phyloP scores from a whole-genome alignment of 2,113 vertebrate species.

The Periophthalmodon schlosseri region DNA sequence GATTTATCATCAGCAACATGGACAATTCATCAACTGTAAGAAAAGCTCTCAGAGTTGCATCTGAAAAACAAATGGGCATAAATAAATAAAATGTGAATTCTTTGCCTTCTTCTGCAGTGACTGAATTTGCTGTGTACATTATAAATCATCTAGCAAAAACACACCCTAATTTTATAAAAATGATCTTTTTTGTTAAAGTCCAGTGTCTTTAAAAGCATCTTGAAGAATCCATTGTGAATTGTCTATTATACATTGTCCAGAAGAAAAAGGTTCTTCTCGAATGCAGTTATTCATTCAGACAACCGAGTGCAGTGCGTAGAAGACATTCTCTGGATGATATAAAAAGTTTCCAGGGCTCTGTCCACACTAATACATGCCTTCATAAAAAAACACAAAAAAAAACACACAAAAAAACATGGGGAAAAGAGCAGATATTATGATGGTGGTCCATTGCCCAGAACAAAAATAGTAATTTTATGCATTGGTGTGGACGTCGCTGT shows the following conservation, averaged over 20 bases:
- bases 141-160: constrained; percentile 71
- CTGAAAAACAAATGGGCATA: constrained; percentile 54
- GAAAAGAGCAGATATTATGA: not conserved
- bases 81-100: constrained; percentile 67
- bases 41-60: constrained; percentile 53
- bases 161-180: constrained; percentile 66
- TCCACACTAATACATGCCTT: constrained; percentile 1
- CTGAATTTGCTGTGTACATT: constrained; percentile 63
- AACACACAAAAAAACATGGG: not conserved
- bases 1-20: constrained; percentile 68
- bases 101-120: constrained; percentile 56
- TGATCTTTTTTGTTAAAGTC: constrained; percentile 58
- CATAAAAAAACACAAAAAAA: not conserved
- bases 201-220: constrained; percentile 60
- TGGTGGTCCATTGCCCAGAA: not conserved
- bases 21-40: constrained; percentile 54
- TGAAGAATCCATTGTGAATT: constrained; percentile 50
- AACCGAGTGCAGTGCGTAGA: constrained; percentile 51
- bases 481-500: not conserved
- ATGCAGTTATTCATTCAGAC: constrained; percentile 57
- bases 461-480: not conserved
- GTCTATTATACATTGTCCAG: constrained; percentile 55
- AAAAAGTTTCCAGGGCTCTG: constrained; percentile 18
- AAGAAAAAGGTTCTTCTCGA: constrained; percentile 55
- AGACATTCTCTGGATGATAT: constrained; percentile 56